A percentile compares a stretch with the other conserved stretches of the same genome.
Evolutionary conservation across 2,888 invertebrate genomes (phyloP).

Genomic region (Colletes collaris): DNA sequence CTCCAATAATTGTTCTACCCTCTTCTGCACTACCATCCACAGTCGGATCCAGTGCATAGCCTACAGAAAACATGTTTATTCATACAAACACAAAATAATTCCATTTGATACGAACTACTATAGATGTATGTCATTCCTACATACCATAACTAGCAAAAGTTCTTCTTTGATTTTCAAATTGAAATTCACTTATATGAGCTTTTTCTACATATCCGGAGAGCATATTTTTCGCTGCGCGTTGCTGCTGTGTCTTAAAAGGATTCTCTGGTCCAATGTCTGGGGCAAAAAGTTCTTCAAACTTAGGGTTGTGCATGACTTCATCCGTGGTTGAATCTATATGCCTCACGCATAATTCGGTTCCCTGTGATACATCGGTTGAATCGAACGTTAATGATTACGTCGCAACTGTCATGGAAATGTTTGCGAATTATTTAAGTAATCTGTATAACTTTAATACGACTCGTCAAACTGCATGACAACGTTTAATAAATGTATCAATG

Average conservation of each 20-base stretch:
- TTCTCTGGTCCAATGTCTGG: constrained; percentile 96
- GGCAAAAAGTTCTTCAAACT: constrained; percentile 96
- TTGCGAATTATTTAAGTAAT: constrained; percentile 2
- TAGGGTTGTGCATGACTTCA: constrained; percentile 95
- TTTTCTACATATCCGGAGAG: constrained; percentile 97
- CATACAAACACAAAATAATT: not conserved
- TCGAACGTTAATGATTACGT: constrained; percentile 14
- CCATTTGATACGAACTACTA: not conserved
- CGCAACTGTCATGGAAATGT: not conserved
- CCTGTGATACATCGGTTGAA: constrained; percentile 83
- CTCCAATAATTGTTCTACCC: constrained; percentile 85
- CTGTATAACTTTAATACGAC: constrained; percentile 9
- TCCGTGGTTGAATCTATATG: constrained; percentile 91
- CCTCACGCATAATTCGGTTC: constrained; percentile 88
- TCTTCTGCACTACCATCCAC: constrained; percentile 86
- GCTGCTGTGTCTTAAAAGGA: constrained; percentile 95
- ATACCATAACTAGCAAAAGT: constrained; percentile 96
- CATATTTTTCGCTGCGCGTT: constrained; percentile 94
- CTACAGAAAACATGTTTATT: constrained; percentile 67
- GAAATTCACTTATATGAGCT: constrained; percentile 97
- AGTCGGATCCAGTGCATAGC: constrained; percentile 97
- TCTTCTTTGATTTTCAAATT: constrained; percentile 97
- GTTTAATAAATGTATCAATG: not conserved
- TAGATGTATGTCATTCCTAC: constrained; percentile 6
- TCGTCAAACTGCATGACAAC: constrained; percentile 9